A percentile compares a stretch with the other conserved stretches of the same genome.
Conservation (phyloP, 2,888 invertebrate genomes). For the Sialis lutaria region DNA sequence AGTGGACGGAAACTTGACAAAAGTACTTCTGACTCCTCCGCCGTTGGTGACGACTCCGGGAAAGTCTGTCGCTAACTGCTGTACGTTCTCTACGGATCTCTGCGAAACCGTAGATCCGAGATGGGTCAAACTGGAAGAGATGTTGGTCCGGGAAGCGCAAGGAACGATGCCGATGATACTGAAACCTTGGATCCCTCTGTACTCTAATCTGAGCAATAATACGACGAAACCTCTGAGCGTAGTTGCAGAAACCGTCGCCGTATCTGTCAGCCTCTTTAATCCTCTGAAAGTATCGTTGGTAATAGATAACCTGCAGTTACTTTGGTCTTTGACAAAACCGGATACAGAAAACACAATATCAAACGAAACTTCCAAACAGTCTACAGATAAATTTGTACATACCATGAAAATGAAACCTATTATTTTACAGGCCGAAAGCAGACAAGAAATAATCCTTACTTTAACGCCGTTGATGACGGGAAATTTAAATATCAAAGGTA, state of each 20-base stretch:
- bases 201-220: conserved; percentile 47
- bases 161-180: conserved; percentile 56
- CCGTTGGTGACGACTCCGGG: conserved; percentile 35
- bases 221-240: conserved; percentile 49
- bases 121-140: conserved; percentile 65
- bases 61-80: conserved; percentile 34
- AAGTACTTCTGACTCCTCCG: conserved; percentile 48
- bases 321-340: conserved; percentile 47
- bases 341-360: conserved; percentile 22
- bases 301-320: conserved; percentile 48
- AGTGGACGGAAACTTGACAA: conserved; percentile 46
- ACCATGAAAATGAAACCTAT: conserved; percentile 38
- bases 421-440: conserved; percentile 37
- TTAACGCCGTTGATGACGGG: conserved; percentile 61
- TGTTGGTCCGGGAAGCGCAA: conserved; percentile 50
- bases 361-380: conserved; percentile 24
- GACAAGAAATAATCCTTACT: conserved; percentile 46
- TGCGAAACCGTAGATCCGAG: conserved; percentile 20
- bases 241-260: conserved; percentile 65
- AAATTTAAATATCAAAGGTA: conserved; percentile 50
- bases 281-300: conserved; percentile 54
- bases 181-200: conserved; percentile 59
- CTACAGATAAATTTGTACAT: conserved; percentile 27
- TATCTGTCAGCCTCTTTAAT: conserved; percentile 59
- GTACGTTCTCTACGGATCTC: conserved; percentile 20